Conservation (phyloP, 2,113 vertebrate genomes). For the Passer montanus region DNA sequence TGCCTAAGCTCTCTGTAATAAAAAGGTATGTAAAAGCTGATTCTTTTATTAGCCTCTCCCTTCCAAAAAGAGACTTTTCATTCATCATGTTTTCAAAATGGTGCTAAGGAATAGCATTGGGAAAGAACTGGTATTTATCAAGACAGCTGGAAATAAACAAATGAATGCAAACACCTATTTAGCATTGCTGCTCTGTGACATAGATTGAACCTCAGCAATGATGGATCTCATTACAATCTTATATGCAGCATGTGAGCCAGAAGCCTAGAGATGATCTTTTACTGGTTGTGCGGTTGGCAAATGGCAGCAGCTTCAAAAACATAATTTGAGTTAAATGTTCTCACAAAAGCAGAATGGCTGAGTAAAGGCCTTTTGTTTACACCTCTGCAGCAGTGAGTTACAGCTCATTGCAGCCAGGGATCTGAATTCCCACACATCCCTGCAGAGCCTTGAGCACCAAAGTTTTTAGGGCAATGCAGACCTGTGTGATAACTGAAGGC, state of each 20-base stretch:
- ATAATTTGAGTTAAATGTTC: not conserved
- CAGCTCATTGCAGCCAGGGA: not conserved
- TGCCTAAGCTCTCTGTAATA: conserved; percentile 46
- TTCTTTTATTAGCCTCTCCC: conserved; percentile 43
- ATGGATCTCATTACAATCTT: not conserved
- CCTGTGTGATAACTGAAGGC: not conserved
- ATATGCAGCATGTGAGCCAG: not conserved
- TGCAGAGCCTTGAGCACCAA: not conserved
- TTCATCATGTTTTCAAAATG: conserved; percentile 12
- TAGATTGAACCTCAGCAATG: not conserved
- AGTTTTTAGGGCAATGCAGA: not conserved
- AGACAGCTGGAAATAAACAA: conserved; percentile 46
- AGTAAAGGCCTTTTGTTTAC: not conserved
- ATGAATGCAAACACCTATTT: conserved; percentile 26
- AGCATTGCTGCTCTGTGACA: not conserved
- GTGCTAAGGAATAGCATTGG: not conserved
- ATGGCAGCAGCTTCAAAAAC: not conserved
- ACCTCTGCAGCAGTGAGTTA: not conserved
- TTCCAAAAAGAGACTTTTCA: conserved; percentile 40
- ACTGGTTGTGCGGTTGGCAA: not conserved
- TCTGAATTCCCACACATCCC: not conserved
- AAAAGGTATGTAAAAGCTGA: conserved; percentile 36
- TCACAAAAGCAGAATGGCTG: not conserved
- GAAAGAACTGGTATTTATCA: conserved; percentile 13
- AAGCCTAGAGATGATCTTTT: not conserved